phyloP scores from a whole-genome alignment of 2,888 invertebrate genomes.

The Dione vanillae region DNA sequence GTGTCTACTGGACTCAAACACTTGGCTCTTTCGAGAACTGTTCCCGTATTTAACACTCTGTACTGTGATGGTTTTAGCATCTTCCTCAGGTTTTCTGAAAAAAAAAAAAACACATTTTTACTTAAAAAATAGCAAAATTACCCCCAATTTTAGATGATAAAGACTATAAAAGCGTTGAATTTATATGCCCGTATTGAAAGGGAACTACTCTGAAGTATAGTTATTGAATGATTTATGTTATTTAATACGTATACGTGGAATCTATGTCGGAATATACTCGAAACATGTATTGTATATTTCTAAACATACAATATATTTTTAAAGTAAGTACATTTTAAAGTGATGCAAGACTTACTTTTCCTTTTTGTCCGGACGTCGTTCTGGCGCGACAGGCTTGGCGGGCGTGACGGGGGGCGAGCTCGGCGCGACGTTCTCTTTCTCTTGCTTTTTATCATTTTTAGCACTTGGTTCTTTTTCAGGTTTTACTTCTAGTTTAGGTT shows the following conservation, averaged over 20 bases:
- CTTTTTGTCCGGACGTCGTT: constrained; percentile 63
- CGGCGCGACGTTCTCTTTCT: constrained; percentile 81
- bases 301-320: too few relatives aligned
- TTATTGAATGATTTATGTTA: too few relatives aligned
- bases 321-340: background rate
- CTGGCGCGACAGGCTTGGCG: constrained; percentile 56
- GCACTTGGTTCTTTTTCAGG: constrained; percentile 65
- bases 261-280: too few relatives aligned
- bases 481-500: constrained; percentile 71
- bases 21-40: constrained; percentile 85
- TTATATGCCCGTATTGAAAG: too few relatives aligned
- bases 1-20: constrained; percentile 89
- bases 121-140: too few relatives aligned
- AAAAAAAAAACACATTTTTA: too few relatives aligned
- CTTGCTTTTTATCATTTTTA: constrained; percentile 75
- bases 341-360: constrained; percentile 68
- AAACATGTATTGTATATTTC: too few relatives aligned
- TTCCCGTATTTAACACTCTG: constrained; percentile 77
- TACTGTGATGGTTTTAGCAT: constrained; percentile 77
- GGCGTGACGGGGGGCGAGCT: constrained; percentile 68
- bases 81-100: constrained; percentile 82
- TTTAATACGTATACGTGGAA: too few relatives aligned
- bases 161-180: too few relatives aligned
- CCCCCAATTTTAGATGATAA: too few relatives aligned
- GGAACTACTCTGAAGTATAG: too few relatives aligned